Percentiles rank a stretch among this genome's conserved stretches.
phyloP scores from a whole-genome alignment of 2,797 vertebrate genomes.

The Hoplostethus atlanticus region DNA sequence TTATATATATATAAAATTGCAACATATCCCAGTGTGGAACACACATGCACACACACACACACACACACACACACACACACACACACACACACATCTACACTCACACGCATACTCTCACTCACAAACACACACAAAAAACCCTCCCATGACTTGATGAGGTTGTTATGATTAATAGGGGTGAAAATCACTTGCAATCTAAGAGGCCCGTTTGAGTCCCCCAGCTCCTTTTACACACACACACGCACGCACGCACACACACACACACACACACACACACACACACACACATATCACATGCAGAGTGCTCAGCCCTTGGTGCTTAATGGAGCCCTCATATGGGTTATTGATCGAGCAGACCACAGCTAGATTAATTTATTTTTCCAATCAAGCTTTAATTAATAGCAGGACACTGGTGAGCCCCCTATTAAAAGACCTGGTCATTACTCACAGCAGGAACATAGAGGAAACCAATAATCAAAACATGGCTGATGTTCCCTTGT shows the following conservation, averaged over 20 bases:
- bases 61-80: neutral
- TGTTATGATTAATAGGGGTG: conserved; percentile 83
- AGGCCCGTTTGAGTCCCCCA: conserved; percentile 70
- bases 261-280: conserved; percentile 43
- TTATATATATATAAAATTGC: neutral
- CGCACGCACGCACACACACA: conserved; percentile 47
- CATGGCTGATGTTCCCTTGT: conserved; percentile 51
- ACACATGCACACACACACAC: conserved; percentile 20
- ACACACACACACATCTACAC: conserved; percentile 11
- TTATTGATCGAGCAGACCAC: conserved; percentile 84
- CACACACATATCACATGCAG: conserved; percentile 64
- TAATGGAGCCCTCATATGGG: conserved; percentile 85
- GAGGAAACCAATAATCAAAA: conserved; percentile 79
- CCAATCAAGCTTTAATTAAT: conserved; percentile 88
- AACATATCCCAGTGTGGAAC: neutral
- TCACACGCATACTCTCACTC: neutral
- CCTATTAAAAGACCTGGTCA: conserved; percentile 77
- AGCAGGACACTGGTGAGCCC: conserved; percentile 79
- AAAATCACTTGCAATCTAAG: conserved; percentile 79
- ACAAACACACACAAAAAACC: conserved; percentile 9
- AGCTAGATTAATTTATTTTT: conserved; percentile 88
- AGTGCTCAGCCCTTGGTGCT: conserved; percentile 68
- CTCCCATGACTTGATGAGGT: conserved; percentile 67
- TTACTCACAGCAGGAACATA: conserved; percentile 76
- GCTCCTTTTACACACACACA: conserved; percentile 57